Conservation (phyloP, 2,113 vertebrate genomes). For the Syngnathus scovelli region DNA sequence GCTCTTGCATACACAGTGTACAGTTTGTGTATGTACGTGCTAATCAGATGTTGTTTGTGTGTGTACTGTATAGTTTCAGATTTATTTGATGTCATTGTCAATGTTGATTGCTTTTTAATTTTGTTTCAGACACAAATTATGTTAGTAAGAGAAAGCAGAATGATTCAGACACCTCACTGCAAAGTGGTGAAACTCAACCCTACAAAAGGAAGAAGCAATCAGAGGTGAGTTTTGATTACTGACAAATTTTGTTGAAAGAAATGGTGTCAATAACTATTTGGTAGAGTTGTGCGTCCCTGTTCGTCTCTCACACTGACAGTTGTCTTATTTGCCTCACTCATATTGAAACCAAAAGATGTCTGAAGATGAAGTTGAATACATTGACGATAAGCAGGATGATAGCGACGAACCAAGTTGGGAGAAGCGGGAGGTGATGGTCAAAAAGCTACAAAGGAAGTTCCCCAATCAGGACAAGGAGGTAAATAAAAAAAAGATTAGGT, state of each 20-base stretch:
- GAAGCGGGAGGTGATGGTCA: slow-evolving; percentile 79
- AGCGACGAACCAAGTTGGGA: slow-evolving; percentile 71
- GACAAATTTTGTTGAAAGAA: background rate
- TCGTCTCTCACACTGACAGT: background rate
- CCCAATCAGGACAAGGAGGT: slow-evolving; percentile 86
- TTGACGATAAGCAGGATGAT: slow-evolving; percentile 22
- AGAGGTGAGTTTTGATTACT: slow-evolving; percentile 62
- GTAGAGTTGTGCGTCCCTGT: too few species aligned
- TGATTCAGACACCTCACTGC: slow-evolving; percentile 57
- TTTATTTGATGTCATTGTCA: background rate
- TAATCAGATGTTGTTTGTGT: too few species aligned
- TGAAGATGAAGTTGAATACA: slow-evolving; percentile 18
- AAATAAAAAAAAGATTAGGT: background rate
- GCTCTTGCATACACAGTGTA: too few species aligned
- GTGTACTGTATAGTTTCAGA: too few species aligned
- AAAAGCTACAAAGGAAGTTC: slow-evolving; percentile 82
- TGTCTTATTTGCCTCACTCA: background rate
- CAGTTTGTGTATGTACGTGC: too few species aligned
- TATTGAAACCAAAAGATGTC: slow-evolving; percentile 2
- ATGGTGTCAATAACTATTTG: too few species aligned
- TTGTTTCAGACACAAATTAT: slow-evolving; percentile 43
- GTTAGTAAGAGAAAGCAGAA: slow-evolving; percentile 75
- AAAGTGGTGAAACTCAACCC: slow-evolving; percentile 48
- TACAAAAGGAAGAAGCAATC: slow-evolving; percentile 71
- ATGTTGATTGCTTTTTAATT: background rate